Conservation (phyloP, 2,797 vertebrate species). For the Sternarchorhynchus goeldii region DNA sequence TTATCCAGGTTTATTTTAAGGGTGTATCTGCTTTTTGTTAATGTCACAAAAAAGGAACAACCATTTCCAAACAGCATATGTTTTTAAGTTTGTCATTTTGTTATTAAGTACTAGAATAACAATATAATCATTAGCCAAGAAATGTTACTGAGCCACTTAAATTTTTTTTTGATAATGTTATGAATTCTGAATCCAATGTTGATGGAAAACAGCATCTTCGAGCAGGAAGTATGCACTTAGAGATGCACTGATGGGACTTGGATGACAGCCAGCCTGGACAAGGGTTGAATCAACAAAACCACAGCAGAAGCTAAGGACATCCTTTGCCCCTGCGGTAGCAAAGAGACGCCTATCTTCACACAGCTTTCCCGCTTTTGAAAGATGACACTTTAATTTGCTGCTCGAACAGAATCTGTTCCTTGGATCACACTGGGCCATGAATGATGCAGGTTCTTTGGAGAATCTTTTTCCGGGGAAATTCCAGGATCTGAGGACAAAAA, state of each 20-base stretch:
- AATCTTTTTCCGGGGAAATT: not conserved
- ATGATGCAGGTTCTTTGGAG: not conserved
- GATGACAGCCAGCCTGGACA: constrained; percentile 57
- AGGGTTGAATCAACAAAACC: constrained; percentile 47
- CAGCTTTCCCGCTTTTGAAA: constrained; percentile 32
- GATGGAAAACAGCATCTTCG: constrained; percentile 17
- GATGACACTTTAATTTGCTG: constrained; percentile 29
- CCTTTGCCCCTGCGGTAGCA: constrained; percentile 2
- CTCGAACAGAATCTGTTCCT: not conserved
- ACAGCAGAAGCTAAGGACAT: constrained; percentile 19
- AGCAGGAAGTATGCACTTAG: constrained; percentile 45
- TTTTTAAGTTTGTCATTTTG: not conserved
- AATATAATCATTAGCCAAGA: not conserved
- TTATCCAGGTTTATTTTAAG: constrained; percentile 6
- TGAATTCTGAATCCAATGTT: constrained; percentile 20
- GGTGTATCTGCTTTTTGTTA: constrained; percentile 16
- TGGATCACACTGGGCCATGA: constrained; percentile 4
- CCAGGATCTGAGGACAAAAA: not conserved
- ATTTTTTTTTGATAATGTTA: not conserved
- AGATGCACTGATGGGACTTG: constrained; percentile 52
- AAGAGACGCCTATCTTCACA: constrained; percentile 16
- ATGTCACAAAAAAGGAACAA: not conserved
- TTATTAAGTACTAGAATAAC: not conserved
- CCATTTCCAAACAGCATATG: not conserved
- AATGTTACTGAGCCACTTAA: not conserved